Evolutionary conservation across 2,888 invertebrate species (phyloP).

Genomic region (Neuroscelio doddi): DNA sequence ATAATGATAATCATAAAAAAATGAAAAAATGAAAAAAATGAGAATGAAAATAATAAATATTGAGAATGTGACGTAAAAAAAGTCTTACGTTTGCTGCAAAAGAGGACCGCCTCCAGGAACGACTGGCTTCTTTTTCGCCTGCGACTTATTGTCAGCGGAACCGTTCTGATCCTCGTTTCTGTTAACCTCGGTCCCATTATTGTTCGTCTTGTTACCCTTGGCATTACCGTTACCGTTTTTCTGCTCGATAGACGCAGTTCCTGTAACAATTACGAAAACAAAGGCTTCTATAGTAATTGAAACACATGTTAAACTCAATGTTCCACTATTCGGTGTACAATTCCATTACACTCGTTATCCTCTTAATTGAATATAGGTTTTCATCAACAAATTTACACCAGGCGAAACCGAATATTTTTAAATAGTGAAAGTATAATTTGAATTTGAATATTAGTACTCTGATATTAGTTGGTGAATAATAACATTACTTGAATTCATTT

Average conservation of each 20-base stretch:
- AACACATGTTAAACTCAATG: not conserved
- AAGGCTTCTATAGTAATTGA: not conserved
- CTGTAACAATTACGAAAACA: slow-evolving; percentile 52
- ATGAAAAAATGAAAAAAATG: slow-evolving; percentile 16
- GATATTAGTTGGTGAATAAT: too few species aligned
- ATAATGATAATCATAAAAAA: not conserved
- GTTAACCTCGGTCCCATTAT: slow-evolving; percentile 67
- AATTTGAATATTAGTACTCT: too few species aligned
- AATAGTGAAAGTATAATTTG: too few species aligned
- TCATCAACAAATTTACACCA: not conserved
- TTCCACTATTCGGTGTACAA: too few species aligned
- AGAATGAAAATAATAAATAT: slow-evolving; percentile 4
- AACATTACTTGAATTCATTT: too few species aligned
- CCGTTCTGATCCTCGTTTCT: slow-evolving; percentile 68
- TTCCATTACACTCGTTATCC: not conserved
- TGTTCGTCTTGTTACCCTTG: slow-evolving; percentile 67
- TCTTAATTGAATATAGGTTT: not conserved
- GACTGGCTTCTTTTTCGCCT: slow-evolving; percentile 65
- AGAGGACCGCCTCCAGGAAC: slow-evolving; percentile 74
- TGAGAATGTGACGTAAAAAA: slow-evolving; percentile 17
- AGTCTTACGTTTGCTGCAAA: slow-evolving; percentile 75
- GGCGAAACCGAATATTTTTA: too few species aligned
- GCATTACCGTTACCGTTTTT: slow-evolving; percentile 65
- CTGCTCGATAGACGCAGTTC: slow-evolving; percentile 67
- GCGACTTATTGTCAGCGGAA: slow-evolving; percentile 60